Evolutionary conservation across 2,888 invertebrate species (phyloP), one percentile per base, ranked within the genome.

Genomic region (Caenorhabditis wallacei): DNA sequence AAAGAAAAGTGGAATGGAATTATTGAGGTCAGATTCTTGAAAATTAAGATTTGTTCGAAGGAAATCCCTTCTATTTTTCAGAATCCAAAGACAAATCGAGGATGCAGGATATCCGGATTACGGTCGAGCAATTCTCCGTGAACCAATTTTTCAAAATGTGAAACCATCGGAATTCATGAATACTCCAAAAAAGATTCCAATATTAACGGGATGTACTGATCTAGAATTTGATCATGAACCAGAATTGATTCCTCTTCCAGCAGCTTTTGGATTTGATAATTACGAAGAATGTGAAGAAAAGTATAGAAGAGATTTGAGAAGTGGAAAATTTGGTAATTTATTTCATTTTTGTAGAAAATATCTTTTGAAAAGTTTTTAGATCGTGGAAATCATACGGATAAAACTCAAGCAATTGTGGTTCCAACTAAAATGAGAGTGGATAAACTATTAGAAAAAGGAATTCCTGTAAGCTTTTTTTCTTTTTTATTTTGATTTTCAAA

Each of bases 71-170:
- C n/a, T n/a, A n/a, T 26, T 48, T 56, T 74, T 20, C 61, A 74
- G 72, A 80, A 72, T 82, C 24, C 84, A 84, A 76, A 54, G 82
- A 24, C 2, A 13, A 20, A 37, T 85, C 43, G 84, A 84, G 61
- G 80, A 80, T 43, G 76, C 72, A 24, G 79, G 70, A 8, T 43
- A 35, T 5, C 56, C 61, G 20, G 13, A 22, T 10, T 30, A 72
- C 3, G 46, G 61, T 8, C 35, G 24, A 1, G 18, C 82, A 2
- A 13, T 80, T 1, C 64, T 72, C 13, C 20, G 54, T 0, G 53
- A 56, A 13, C 81, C 83, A 8, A 57, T 86, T 3, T 84, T 86
- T 43, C 76, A 74, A 4, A 59, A 66, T 46, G 35, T 2, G 1
- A 35, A 46, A 2, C 35, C 56, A 3, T 20, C 30, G 0, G 78